phyloP scores from a whole-genome alignment of 2,113 vertebrate genomes.

The Clupea harengus region DNA sequence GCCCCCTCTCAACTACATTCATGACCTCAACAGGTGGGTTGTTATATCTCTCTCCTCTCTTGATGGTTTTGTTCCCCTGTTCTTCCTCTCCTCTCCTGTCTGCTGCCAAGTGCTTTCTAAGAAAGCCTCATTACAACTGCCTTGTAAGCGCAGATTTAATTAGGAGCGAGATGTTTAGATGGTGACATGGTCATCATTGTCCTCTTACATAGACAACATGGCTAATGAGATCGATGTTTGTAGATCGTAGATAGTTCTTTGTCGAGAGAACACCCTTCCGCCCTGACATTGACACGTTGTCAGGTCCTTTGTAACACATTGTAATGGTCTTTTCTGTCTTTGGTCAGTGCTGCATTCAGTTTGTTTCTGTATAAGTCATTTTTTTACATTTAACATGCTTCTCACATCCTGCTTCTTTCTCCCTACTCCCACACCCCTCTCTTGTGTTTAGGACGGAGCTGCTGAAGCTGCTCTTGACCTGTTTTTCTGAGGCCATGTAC shows the following conservation, averaged over 20 bases:
- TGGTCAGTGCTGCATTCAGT: no score
- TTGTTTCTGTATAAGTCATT: no score
- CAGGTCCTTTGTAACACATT: no score
- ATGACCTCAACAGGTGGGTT: constrained; percentile 92
- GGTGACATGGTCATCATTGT: neutral
- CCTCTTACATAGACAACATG: neutral
- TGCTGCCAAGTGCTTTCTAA: neutral
- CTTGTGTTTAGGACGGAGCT: constrained; percentile 80
- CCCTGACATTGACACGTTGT: no score
- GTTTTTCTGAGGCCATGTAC: constrained; percentile 99
- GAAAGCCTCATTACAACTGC: neutral
- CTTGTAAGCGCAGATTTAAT: neutral
- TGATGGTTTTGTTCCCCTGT: no score
- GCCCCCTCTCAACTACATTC: constrained; percentile 88
- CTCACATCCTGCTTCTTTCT: no score
- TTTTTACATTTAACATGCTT: no score
- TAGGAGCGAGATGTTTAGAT: neutral
- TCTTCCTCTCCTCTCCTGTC: neutral
- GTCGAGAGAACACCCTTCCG: no score
- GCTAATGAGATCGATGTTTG: no score
- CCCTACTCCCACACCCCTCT: no score
- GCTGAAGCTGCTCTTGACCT: constrained; percentile 89
- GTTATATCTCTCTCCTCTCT: neutral
- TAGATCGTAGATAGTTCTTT: no score
- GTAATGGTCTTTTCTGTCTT: no score